These are phyloP conservation scores for Enteromius viviparus DNA, from an alignment of 2,797 vertebrate genomes.

Conservation along the genomic window DNA sequence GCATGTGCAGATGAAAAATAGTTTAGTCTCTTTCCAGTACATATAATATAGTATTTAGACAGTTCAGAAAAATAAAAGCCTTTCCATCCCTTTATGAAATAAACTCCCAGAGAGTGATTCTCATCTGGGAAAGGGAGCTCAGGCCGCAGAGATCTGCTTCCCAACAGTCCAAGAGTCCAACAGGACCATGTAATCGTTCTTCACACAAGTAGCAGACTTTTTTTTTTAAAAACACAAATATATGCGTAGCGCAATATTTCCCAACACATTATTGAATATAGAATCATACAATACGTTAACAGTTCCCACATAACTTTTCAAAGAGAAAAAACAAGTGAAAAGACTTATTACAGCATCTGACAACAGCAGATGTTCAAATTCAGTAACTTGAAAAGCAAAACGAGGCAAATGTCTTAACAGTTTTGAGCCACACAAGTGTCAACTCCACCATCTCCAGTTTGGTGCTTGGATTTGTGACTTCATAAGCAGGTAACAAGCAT, in stretches of 20 bases:
- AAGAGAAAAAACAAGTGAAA: conserved; percentile 52
- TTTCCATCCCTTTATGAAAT: conserved; percentile 75
- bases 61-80: conserved; percentile 77
- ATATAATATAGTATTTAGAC: conserved; percentile 64
- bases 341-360: conserved; percentile 55
- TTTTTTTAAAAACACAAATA: conserved; percentile 53
- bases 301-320: conserved; percentile 57
- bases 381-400: conserved; percentile 58
- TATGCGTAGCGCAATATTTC: conserved; percentile 62
- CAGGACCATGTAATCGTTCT: conserved; percentile 45
- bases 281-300: conserved; percentile 61
- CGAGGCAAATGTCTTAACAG: conserved; percentile 57
- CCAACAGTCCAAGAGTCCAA: conserved; percentile 57
- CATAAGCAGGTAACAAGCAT: conserved; percentile 27
- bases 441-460: conserved; percentile 27
- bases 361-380: conserved; percentile 52
- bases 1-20: conserved; percentile 79
- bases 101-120: conserved; percentile 72
- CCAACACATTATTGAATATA: conserved; percentile 63
- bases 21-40: conserved; percentile 74
- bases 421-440: conserved; percentile 55
- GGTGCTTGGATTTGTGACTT: conserved; percentile 38
- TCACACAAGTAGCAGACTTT: conserved; percentile 61
- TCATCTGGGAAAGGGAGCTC: conserved; percentile 70
- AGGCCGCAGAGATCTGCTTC: conserved; percentile 65